These are phyloP conservation scores for Aegotheles bennettii DNA, from an alignment of 2,113 vertebrate species.

Conservation along the genomic window DNA sequence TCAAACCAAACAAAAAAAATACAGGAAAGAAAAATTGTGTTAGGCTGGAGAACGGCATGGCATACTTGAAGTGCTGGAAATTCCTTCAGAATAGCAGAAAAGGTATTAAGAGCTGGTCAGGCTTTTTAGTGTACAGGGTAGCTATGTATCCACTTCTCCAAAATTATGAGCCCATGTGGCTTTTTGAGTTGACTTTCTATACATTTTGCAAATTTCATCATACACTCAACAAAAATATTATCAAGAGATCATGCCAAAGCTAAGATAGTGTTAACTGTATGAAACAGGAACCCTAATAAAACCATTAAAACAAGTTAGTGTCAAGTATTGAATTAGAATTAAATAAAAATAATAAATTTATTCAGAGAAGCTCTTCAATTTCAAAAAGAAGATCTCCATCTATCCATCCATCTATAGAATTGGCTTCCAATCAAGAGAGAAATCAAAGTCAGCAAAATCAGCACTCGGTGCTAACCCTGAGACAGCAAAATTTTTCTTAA, in stretches of 20 bases:
- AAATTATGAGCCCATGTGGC: not conserved
- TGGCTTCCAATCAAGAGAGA: not conserved
- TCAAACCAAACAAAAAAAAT: not conserved
- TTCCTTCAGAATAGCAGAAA: not conserved
- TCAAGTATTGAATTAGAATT: not conserved
- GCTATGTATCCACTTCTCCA: not conserved
- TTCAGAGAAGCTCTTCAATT: not conserved
- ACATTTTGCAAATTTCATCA: not conserved
- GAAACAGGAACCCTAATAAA: not conserved
- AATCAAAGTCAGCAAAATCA: not conserved
- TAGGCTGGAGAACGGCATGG: not conserved
- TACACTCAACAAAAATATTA: fast-evolving
- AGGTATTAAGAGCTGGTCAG: not conserved
- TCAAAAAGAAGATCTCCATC: not conserved
- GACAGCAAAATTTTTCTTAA: not conserved
- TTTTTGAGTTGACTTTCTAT: not conserved
- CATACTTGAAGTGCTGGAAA: not conserved
- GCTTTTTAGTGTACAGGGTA: not conserved
- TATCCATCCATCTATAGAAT: not conserved
- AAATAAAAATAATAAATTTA: not conserved
- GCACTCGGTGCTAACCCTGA: not conserved
- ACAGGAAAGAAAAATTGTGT: not conserved
- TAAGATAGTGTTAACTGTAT: not conserved
- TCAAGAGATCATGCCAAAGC: not conserved
- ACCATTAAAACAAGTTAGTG: not conserved